Base-by-base conservation (phyloP, 2,797 vertebrate species). In the Bradypus variegatus region DNA sequence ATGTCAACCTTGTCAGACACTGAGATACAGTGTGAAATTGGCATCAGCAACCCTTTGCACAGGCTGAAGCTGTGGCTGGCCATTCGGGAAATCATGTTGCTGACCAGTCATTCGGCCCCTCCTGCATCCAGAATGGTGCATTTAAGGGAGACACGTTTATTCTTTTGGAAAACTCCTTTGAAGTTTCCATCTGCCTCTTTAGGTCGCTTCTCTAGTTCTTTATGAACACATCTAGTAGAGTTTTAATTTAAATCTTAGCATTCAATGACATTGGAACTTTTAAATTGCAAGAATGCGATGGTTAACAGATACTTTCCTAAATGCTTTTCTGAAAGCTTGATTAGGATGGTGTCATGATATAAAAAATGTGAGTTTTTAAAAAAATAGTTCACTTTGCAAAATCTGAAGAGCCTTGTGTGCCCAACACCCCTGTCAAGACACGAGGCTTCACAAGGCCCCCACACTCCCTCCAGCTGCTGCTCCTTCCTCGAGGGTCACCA, bases 1-100 rank as follows among this genome's bases (percentile, higher is more conserved):
- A 99, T 99, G 99, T 99, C 99, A 0, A 99, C 99, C 0, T 97
- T 99, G 79, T 99, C 99, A 0, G 99, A 99, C 97, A 99, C 99
- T 0, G 99, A 99, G 97, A 99, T 99, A 96, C 99, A 99, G 95
- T 96, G 99, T 10, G 99, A 99, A 96, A 99, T 99, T 0, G 99
- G 99, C 4, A 99, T 99, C 96, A 99, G 99, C 95, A 99, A 99
- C 96, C 99, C 99, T 0, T 94, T 99, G 55, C 99, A 99, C 96
- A 98, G 99, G 18, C 98, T 99, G 90, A 99, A 99, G 84, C 98
- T 99, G 1, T 97, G 99, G 53, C 98, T 99, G 60, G 99, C 99
- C 94, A 99, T 99, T 95, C 99, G 99, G 96, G 99, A 99, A 94
- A 99, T 99, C 97, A 99, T 99, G 98, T 99, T 99, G 0, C 97